Percentiles rank a stretch among this genome's conserved stretches.
Evolutionary conservation across 1,140 invertebrate species (phyloP).

Genomic region (Drosophila subpulchrella): DNA sequence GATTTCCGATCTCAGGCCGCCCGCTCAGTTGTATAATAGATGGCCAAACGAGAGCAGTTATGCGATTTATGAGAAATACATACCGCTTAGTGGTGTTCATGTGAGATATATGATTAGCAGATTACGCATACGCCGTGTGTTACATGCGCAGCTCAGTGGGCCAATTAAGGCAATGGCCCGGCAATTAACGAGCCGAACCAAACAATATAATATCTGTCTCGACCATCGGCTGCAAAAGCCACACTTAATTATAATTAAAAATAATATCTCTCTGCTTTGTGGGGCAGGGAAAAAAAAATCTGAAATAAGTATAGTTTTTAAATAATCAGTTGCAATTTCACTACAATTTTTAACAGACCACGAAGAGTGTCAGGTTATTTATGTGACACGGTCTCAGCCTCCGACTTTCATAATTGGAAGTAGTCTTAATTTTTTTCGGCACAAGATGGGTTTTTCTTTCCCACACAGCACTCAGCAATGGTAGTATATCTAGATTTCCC

Average conservation of each 20-base stretch:
- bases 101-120: constrained; percentile 18
- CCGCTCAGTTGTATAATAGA: constrained; percentile 11
- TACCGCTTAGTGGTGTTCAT: neutral
- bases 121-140: constrained; percentile 70
- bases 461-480: constrained; percentile 12
- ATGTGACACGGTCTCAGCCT: constrained; percentile 20
- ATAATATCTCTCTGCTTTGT: constrained; percentile 45
- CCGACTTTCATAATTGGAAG: constrained; percentile 52
- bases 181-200: constrained; percentile 65
- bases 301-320: constrained; percentile 24
- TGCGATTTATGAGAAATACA: constrained; percentile 11
- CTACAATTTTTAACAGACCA: constrained; percentile 69
- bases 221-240: constrained; percentile 54
- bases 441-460: constrained; percentile 21
- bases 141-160: constrained; percentile 34
- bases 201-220: constrained; percentile 46
- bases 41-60: constrained; percentile 32
- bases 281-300: constrained; percentile 20
- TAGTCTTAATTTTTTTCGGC: constrained; percentile 2
- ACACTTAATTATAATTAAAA: constrained; percentile 72
- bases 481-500: constrained; percentile 14
- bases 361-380: constrained; percentile 70
- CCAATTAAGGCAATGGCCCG: constrained; percentile 39
- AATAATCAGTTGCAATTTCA: constrained; percentile 80
- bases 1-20: constrained; percentile 13